phyloP scores from a whole-genome alignment of 2,113 vertebrate species.

The Podocnemis expansa region DNA sequence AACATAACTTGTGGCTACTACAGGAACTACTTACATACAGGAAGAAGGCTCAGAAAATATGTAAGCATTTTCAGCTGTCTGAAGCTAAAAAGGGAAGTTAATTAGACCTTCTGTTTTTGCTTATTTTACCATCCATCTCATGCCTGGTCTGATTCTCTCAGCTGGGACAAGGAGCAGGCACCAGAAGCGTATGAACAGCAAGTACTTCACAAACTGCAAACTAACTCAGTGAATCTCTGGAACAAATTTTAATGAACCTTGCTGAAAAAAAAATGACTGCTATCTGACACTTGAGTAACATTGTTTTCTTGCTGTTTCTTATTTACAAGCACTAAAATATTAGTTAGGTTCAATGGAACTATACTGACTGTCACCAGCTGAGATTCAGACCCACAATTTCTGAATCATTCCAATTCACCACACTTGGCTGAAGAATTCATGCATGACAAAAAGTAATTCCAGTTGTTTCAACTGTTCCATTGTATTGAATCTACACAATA shows the following conservation, averaged over 20 bases:
- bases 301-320: neutral
- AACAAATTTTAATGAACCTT: neutral
- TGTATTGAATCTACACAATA: neutral
- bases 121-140: neutral
- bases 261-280: neutral
- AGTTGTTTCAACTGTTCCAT: neutral
- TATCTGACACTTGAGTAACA: neutral
- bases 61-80: neutral
- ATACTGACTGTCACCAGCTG: neutral
- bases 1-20: neutral
- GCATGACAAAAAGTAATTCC: neutral
- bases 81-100: neutral
- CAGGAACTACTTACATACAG: neutral
- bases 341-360: neutral
- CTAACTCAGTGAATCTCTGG: accelerated
- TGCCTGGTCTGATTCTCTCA: neutral
- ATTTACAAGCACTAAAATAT: neutral
- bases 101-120: neutral
- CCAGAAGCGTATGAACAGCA: neutral
- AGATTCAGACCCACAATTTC: neutral
- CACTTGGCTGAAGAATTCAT: neutral
- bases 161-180: neutral
- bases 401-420: neutral
- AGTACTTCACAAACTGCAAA: neutral
- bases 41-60: neutral